A percentile compares a stretch with the other conserved stretches of the same genome.
Evolutionary conservation across 1,140 invertebrate genomes (phyloP).

Genomic region (Zophobas morio): DNA sequence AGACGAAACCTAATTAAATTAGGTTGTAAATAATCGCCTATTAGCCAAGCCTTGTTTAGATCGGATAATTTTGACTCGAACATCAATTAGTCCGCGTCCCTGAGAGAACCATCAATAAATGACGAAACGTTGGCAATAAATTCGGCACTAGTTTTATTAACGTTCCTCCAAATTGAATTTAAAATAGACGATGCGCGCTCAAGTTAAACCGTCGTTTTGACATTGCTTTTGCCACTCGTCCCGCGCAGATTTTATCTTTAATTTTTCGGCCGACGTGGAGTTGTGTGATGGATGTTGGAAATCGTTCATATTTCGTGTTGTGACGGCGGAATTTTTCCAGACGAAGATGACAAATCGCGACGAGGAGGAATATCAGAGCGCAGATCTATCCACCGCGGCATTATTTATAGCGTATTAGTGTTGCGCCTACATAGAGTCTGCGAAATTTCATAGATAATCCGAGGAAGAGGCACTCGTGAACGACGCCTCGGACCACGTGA

Average conservation of each 20-base stretch:
- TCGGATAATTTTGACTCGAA: slow-evolving; percentile 5
- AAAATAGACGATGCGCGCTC: slow-evolving; percentile 11
- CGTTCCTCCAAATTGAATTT: slow-evolving; percentile 16
- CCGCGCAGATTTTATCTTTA: neutral
- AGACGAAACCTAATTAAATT: slow-evolving; percentile 13
- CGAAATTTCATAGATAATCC: slow-evolving; percentile 34
- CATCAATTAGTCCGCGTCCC: slow-evolving; percentile 7
- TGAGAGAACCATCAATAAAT: slow-evolving; percentile 29
- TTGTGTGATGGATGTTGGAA: slow-evolving; percentile 15
- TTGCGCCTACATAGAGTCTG: slow-evolving; percentile 5
- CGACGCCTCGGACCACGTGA: slow-evolving; percentile 9
- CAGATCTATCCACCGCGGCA: neutral
- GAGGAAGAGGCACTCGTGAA: slow-evolving; percentile 1
- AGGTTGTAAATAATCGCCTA: neutral
- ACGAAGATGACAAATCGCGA: slow-evolving; percentile 14
- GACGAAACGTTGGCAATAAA: slow-evolving; percentile 37
- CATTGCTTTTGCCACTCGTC: neutral
- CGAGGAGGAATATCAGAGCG: neutral
- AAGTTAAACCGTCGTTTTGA: neutral
- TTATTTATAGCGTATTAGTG: slow-evolving; percentile 25
- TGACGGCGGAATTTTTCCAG: slow-evolving; percentile 6
- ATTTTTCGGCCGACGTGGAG: slow-evolving; percentile 8
- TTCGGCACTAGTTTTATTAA: neutral
- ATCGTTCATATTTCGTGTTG: neutral
- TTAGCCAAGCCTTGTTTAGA: neutral